Evolutionary conservation across 64 coral and sea anemone species (phyloP).

Genomic region (Hydrozoanthus tunicans): DNA sequence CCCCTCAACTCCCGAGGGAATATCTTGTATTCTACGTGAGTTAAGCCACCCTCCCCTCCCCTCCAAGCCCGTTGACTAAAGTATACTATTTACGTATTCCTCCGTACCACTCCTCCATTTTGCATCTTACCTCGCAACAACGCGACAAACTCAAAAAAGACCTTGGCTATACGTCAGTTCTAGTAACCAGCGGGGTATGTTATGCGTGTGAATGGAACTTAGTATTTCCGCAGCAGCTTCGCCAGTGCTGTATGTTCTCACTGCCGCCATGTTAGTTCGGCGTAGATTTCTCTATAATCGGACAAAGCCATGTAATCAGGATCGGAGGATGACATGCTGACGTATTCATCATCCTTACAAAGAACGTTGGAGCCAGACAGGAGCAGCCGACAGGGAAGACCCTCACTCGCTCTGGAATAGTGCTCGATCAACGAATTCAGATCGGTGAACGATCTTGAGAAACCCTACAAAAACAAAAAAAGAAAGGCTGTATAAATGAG

Average conservation of each 20-base stretch:
- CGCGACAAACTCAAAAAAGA: background rate
- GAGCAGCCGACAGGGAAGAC: slow-evolving; percentile 72
- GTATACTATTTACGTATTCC: background rate
- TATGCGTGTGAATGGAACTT: background rate
- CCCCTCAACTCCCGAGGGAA: background rate
- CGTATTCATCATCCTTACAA: slow-evolving; percentile 76
- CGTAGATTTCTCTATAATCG: slow-evolving; percentile 83
- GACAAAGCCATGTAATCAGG: slow-evolving; percentile 81
- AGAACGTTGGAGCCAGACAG: slow-evolving; percentile 81
- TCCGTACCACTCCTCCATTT: background rate
- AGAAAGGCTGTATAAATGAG: background rate
- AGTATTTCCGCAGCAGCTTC: background rate
- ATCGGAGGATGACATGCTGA: slow-evolving; percentile 56
- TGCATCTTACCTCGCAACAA: background rate
- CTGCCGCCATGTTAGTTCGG: slow-evolving; percentile 43
- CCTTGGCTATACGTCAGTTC: background rate
- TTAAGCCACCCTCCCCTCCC: background rate
- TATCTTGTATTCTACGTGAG: background rate
- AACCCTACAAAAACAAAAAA: slow-evolving; percentile 66
- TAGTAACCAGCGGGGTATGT: background rate
- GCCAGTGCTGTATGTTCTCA: too few relatives aligned
- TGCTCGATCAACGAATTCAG: slow-evolving; percentile 75
- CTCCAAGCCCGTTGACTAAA: background rate
- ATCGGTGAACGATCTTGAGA: slow-evolving; percentile 67
- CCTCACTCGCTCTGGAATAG: slow-evolving; percentile 68